phyloP scores from a whole-genome alignment of 92 coral and sea anemone genomes.

The Metridium senile region DNA sequence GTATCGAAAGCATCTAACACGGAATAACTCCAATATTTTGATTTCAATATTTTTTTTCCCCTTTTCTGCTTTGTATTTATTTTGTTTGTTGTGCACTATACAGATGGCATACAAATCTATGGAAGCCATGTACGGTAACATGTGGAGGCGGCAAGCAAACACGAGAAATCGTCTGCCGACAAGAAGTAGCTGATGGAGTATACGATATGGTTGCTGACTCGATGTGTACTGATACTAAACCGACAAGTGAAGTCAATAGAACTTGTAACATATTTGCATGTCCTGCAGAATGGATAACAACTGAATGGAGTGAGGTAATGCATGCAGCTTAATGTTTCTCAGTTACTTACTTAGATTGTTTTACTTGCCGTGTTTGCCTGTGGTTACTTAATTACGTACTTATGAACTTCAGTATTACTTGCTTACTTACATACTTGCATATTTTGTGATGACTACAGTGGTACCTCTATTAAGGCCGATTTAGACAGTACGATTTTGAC shows the following conservation, averaged over 20 bases:
- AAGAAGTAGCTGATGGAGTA: slow-evolving; percentile 16
- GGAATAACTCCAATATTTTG: too few species aligned
- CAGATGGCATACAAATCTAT: slow-evolving; percentile 61
- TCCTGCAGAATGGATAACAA: slow-evolving; percentile 55
- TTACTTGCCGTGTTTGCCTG: too few species aligned
- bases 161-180: slow-evolving; percentile 54
- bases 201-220: slow-evolving; percentile 23
- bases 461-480: too few species aligned
- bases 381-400: too few species aligned
- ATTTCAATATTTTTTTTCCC: neutral
- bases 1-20: too few species aligned
- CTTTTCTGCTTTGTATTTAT: neutral
- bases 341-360: too few species aligned
- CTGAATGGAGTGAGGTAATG: slow-evolving; percentile 63
- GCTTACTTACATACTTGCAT: too few species aligned
- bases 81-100: neutral
- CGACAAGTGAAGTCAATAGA: slow-evolving; percentile 15
- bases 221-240: slow-evolving; percentile 32
- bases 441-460: too few species aligned
- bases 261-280: slow-evolving; percentile 53
- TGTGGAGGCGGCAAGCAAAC: slow-evolving; percentile 75
- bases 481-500: too few species aligned
- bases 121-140: slow-evolving; percentile 66
- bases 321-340: too few species aligned
- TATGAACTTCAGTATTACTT: too few species aligned